A percentile compares a stretch with the other conserved stretches of the same genome.
These are phyloP conservation scores for Lucilia cuprina DNA, from an alignment of 1,140 invertebrate genomes.

Conservation along the genomic window DNA sequence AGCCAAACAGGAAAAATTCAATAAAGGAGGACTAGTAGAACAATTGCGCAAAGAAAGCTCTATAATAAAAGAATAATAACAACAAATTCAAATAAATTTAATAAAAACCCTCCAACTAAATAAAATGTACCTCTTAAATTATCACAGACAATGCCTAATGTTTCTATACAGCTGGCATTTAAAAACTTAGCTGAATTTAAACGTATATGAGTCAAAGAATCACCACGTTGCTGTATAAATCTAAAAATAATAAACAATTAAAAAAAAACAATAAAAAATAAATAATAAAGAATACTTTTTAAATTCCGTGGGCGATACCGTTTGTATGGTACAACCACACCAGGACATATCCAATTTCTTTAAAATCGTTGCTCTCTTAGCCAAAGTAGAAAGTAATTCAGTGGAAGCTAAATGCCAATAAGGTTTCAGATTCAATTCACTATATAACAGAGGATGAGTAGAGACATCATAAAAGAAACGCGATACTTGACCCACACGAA, in stretches of 20 bases:
- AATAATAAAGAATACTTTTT: conserved; percentile 50
- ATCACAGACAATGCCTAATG: conserved; percentile 70
- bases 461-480: conserved; percentile 77
- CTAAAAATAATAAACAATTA: conserved; percentile 58
- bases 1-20: conserved; percentile 70
- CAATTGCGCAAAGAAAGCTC: conserved; percentile 73
- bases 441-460: conserved; percentile 78
- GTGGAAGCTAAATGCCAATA: conserved; percentile 73
- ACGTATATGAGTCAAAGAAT: conserved; percentile 72
- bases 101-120: neutral
- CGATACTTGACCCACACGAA: conserved; percentile 77
- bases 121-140: conserved; percentile 72
- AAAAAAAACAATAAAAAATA: neutral
- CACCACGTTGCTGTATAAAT: conserved; percentile 73
- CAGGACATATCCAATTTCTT: conserved; percentile 85
- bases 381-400: conserved; percentile 53
- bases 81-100: conserved; percentile 20
- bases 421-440: conserved; percentile 78
- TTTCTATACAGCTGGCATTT: conserved; percentile 69
- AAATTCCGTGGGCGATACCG: conserved; percentile 56
- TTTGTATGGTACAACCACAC: conserved; percentile 77
- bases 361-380: conserved; percentile 71
- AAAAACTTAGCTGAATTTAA: conserved; percentile 81
- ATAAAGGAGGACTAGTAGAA: conserved; percentile 62
- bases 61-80: conserved; percentile 55